Conservation (phyloP, 2,888 invertebrate genomes). For the Marronus borbonicus region DNA sequence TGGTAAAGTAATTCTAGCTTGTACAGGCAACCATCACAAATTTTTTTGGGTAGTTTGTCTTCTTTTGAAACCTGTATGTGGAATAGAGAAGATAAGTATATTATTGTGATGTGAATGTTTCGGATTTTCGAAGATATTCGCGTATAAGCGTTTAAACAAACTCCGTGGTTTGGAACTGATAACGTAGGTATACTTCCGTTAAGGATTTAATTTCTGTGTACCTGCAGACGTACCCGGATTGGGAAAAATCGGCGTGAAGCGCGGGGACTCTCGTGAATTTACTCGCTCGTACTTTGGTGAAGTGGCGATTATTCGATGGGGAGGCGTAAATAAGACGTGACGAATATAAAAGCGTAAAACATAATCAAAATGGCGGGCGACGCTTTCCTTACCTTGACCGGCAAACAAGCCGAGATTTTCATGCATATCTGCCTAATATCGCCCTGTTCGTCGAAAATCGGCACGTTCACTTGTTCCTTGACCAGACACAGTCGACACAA, state of each 20-base stretch:
- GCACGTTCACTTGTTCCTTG: conserved; percentile 75
- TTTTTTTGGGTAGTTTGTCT: conserved; percentile 80
- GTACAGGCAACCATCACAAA: conserved; percentile 81
- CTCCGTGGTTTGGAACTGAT: too few species aligned
- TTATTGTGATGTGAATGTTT: too few species aligned
- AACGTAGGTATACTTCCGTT: too few species aligned
- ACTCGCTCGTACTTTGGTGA: too few species aligned
- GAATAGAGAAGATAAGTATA: not conserved
- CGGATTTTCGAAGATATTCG: not conserved
- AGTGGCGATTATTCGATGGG: too few species aligned
- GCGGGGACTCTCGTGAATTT: too few species aligned
- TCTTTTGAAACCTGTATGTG: conserved; percentile 76
- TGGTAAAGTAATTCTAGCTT: conserved; percentile 82
- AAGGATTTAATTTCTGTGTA: too few species aligned
- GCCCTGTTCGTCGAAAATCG: conserved; percentile 80
- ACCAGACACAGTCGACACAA: conserved; percentile 70
- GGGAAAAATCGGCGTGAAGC: too few species aligned
- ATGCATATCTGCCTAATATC: conserved; percentile 76
- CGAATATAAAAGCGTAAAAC: conserved; percentile 35
- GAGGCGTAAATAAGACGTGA: not conserved
- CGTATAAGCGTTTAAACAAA: too few species aligned
- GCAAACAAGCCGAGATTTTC: conserved; percentile 82
- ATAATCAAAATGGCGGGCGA: conserved; percentile 51
- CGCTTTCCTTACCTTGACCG: conserved; percentile 78
- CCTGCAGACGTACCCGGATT: too few species aligned